Evolutionary conservation across 1,140 invertebrate species (phyloP).

Genomic region (Anagrus nilaparvatae): DNA sequence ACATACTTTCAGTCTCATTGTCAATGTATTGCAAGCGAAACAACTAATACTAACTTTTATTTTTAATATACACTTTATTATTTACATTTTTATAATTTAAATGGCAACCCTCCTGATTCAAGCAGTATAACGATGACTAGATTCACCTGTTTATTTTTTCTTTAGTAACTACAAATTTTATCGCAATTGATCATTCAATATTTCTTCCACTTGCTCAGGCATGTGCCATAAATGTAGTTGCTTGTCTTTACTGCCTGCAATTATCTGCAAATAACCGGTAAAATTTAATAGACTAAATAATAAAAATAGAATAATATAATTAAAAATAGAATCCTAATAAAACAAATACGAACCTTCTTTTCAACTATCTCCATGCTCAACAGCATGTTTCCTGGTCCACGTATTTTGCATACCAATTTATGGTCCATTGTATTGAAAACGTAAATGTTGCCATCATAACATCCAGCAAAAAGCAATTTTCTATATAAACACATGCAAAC

Average conservation of each 20-base stretch:
- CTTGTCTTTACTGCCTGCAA: conserved; percentile 53
- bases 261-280: conserved; percentile 38
- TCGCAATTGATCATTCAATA: conserved; percentile 21
- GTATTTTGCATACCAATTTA: conserved; percentile 46
- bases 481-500: conserved; percentile 52
- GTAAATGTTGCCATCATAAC: conserved; percentile 62
- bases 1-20: conserved; percentile 4
- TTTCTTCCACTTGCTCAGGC: conserved; percentile 40
- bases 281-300: conserved; percentile 1
- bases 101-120: conserved; percentile 1
- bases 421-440: conserved; percentile 45
- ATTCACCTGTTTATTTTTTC: too few relatives aligned
- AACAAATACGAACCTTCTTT: conserved; percentile 43
- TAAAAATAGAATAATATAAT: conserved; percentile 4
- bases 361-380: conserved; percentile 51
- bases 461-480: conserved; percentile 51
- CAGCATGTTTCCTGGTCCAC: conserved; percentile 54
- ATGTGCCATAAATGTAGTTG: conserved; percentile 50
- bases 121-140: conserved; percentile 23
- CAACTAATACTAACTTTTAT: conserved; percentile 10
- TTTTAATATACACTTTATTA: conserved; percentile 9
- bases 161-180: conserved; percentile 7
- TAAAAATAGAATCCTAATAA: conserved; percentile 4
- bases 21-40: conserved; percentile 10
- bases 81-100: conserved; percentile 16